These are phyloP conservation scores for Rhipidura dahli DNA, from an alignment of 2,113 vertebrate genomes.

Conservation along the genomic window DNA sequence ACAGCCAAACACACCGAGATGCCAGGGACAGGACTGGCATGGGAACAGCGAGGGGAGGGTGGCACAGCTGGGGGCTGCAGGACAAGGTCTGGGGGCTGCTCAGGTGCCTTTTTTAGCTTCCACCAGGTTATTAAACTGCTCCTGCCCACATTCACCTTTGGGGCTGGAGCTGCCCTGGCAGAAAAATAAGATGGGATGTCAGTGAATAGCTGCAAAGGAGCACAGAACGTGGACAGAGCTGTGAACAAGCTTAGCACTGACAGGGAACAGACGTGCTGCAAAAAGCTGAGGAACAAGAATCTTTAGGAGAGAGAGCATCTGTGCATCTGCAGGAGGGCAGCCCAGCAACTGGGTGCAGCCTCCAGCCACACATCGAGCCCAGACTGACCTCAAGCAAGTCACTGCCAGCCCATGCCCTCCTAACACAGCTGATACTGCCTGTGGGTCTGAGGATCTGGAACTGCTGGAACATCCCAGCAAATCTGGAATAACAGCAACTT, in stretches of 20 bases:
- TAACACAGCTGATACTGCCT: neutral
- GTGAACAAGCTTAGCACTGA: neutral
- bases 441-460: neutral
- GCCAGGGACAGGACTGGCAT: neutral
- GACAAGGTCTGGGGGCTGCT: neutral
- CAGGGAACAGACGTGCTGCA: neutral
- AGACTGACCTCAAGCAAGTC: neutral
- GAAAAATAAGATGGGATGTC: neutral
- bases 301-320: too few species aligned
- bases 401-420: neutral
- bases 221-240: neutral
- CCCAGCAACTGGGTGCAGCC: neutral
- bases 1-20: rapidly evolving
- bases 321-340: neutral
- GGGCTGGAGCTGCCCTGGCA: neutral
- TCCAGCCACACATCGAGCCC: rapidly evolving
- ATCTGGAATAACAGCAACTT: neutral
- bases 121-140: neutral
- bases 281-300: neutral
- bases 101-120: neutral
- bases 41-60: neutral
- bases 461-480: neutral
- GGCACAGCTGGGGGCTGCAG: neutral
- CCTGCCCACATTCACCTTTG: neutral
- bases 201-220: neutral